Percentiles rank a stretch among this genome's conserved stretches.
Evolutionary conservation across 2,113 vertebrate species (phyloP).

Genomic region (Daphoenositta chrysoptera): DNA sequence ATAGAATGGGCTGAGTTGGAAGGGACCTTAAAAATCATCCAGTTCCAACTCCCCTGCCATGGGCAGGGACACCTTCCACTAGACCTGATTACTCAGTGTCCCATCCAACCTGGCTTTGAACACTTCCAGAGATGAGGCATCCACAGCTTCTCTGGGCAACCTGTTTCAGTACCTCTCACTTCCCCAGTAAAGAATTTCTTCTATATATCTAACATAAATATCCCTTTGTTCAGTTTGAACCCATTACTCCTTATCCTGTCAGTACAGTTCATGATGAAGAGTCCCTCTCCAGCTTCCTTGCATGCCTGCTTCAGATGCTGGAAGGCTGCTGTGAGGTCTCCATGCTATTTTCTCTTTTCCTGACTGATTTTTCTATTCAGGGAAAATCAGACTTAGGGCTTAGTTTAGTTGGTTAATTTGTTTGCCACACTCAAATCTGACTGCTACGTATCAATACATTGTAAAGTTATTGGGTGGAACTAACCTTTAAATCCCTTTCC

Average conservation of each 20-base stretch:
- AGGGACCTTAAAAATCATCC: not conserved
- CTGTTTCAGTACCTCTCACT: not conserved
- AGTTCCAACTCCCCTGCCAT: not conserved
- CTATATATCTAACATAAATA: not conserved
- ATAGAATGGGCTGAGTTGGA: not conserved
- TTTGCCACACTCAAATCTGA: not conserved
- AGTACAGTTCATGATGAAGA: not conserved
- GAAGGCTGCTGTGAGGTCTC: not conserved
- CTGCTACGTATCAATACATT: not conserved
- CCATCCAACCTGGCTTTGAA: not conserved
- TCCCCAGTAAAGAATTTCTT: not conserved
- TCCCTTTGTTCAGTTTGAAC: not conserved
- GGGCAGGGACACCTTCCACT: not conserved
- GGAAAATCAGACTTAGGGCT: not conserved
- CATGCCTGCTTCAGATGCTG: not conserved
- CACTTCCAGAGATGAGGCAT: not conserved
- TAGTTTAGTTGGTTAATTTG: not conserved
- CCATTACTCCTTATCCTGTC: not conserved
- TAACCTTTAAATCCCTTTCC: not conserved
- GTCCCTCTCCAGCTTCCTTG: not conserved
- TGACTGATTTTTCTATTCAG: not conserved
- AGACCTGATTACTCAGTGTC: not conserved
- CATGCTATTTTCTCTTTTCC: not conserved
- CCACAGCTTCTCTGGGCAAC: not conserved
- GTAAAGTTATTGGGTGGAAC: not conserved